Base-by-base conservation (phyloP, 2,113 vertebrate genomes). In the Paralichthys olivaceus region DNA sequence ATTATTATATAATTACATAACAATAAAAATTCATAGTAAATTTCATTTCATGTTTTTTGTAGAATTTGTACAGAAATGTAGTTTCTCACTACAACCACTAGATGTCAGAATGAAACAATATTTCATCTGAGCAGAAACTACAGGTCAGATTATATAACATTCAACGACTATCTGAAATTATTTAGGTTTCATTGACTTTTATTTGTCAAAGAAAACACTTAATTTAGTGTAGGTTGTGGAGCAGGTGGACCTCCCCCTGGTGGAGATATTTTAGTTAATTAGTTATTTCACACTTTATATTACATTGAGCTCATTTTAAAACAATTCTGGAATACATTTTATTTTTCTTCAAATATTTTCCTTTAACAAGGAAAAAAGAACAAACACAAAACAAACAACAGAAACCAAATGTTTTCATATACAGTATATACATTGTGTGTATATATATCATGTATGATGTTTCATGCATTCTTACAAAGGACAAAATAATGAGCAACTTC, bases 21-120 rank as follows among this genome's bases (percentile, higher is more conserved):
- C 28, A 29, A 29, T 29, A 3, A 2, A 29, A 3, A 2, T 29
- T 29, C n/a, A 29, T 29, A 3, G 28, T 29, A 29, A 29, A 29
- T 29, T 29, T 29, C 28, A 29, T 5, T 34, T 34, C 32, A 32
- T 7, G 32, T 34, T 34, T 9, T 34, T 8, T 34, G 7, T 34
- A 0, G 32, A 2, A 34, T 34, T 34, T 34, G 32, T 34, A 34
- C 32, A 34, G 4, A 49, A 6, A 4, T 66, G 69, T 37, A 72
- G 67, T 72, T 68, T 20, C 29, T 20, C 15, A 9, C 23, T 43
- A 43, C 15, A 9, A 40, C 64, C 85, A 83, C 76, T 76, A 82
- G 73, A 70, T 84, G 84, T 62, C 67, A 66, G 26, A 3, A 17
- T 37, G 2, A 51, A 3, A 47, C 22, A 67, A 15, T 26, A 22